Percentiles rank a stretch among this genome's conserved stretches.
Conservation (phyloP, 2,888 invertebrate genomes). For the Pseudanteris insignis region DNA sequence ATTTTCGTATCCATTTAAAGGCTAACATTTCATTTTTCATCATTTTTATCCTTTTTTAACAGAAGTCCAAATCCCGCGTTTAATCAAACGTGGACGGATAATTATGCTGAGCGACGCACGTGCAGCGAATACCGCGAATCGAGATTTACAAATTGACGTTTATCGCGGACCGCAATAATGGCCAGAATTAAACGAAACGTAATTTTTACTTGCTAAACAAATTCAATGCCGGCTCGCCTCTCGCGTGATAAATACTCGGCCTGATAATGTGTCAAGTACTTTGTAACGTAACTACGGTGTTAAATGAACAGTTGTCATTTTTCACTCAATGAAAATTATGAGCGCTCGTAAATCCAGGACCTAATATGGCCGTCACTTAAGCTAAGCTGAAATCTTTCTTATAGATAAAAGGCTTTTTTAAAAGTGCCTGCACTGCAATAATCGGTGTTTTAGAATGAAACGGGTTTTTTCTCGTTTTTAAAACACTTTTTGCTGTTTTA, state of each 20-base stretch:
- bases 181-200: slow-evolving; percentile 33
- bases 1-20: too few species aligned
- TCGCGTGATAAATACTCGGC: slow-evolving; percentile 39
- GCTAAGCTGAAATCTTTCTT: slow-evolving; percentile 9
- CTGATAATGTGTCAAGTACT: slow-evolving; percentile 37
- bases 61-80: too few species aligned
- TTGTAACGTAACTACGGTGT: slow-evolving; percentile 25
- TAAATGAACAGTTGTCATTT: slow-evolving; percentile 38
- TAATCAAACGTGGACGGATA: slow-evolving; percentile 40
- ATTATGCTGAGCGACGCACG: slow-evolving; percentile 38
- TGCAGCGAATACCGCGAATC: slow-evolving; percentile 37
- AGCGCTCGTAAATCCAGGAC: slow-evolving; percentile 28
- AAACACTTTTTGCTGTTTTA: too few species aligned
- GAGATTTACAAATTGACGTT: slow-evolving; percentile 40
- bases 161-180: slow-evolving; percentile 33
- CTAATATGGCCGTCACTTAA: slow-evolving; percentile 6
- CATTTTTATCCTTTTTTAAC: too few species aligned
- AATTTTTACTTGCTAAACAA: slow-evolving; percentile 29
- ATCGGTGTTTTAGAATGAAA: too few species aligned
- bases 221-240: slow-evolving; percentile 42
- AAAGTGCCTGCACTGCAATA: neutral
- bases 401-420: too few species aligned
- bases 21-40: too few species aligned
- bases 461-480: too few species aligned
- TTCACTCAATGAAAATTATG: slow-evolving; percentile 39